Conservation (phyloP, 2,797 vertebrate genomes). For the Paedocypris micromegethes region DNA sequence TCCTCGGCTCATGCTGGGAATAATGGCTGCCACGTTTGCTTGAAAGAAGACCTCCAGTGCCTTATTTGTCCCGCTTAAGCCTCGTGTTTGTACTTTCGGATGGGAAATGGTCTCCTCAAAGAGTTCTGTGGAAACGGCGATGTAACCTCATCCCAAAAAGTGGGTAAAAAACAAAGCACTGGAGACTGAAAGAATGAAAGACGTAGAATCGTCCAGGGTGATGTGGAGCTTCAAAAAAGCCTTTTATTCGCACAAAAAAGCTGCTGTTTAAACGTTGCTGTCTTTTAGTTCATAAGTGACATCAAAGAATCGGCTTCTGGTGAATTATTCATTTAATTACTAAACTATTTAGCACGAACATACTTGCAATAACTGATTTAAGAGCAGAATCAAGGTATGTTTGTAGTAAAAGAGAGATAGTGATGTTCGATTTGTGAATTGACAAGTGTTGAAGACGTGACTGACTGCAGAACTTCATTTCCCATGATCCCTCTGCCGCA, state of each 20-base stretch:
- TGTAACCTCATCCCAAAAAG: slow-evolving; percentile 16
- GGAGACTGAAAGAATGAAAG: no score
- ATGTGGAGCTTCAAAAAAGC: neutral
- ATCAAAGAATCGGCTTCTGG: neutral
- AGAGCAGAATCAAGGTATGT: neutral
- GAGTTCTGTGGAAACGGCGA: slow-evolving; percentile 21
- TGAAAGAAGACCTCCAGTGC: slow-evolving; percentile 33
- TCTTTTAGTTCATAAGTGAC: no score
- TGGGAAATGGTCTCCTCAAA: slow-evolving; percentile 16
- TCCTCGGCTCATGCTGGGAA: slow-evolving; percentile 29
- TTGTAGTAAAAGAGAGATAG: no score
- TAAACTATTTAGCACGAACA: slow-evolving; percentile 23
- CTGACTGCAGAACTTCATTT: no score
- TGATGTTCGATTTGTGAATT: no score
- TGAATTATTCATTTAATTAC: neutral
- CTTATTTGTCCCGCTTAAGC: slow-evolving; percentile 38
- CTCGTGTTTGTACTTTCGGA: slow-evolving; percentile 29
- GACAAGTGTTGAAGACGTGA: no score
- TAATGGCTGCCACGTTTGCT: slow-evolving; percentile 31
- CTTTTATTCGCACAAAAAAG: slow-evolving; percentile 4
- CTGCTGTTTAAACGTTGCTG: no score
- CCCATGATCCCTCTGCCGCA: no score
- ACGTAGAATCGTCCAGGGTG: no score
- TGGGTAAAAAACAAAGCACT: neutral
- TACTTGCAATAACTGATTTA: slow-evolving; percentile 30